These are phyloP conservation scores for Lithodes maja DNA, from an alignment of 2,888 invertebrate genomes.

Conservation along the genomic window DNA sequence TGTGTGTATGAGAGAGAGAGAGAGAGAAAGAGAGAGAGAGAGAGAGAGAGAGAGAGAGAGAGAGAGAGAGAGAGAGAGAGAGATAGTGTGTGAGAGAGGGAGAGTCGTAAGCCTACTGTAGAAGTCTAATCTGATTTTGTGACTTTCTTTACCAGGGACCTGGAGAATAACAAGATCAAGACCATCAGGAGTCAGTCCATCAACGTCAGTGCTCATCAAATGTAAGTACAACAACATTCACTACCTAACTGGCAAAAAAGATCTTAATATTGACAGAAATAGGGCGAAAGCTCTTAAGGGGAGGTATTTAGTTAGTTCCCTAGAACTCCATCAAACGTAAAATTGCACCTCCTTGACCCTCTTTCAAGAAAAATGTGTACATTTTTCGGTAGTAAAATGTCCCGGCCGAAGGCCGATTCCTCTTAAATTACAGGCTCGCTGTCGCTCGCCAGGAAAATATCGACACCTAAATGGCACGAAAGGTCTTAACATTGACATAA, in stretches of 20 bases:
- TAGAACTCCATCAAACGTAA: no score
- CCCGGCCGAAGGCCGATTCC: no score
- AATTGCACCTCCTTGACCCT: no score
- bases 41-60: slow-evolving; percentile 27
- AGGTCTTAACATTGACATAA: no score
- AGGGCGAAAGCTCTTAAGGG: no score
- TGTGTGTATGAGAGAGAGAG: not conserved
- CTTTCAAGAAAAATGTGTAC: no score
- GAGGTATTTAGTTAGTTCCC: no score
- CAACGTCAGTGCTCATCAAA: slow-evolving; percentile 27
- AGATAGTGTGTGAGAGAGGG: not conserved
- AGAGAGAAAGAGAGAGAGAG: slow-evolving; percentile 15
- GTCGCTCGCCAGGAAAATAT: no score
- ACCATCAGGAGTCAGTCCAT: slow-evolving; percentile 3
- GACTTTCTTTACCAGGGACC: slow-evolving; percentile 16
- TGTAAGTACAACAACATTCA: slow-evolving; percentile 29
- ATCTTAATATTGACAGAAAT: no score
- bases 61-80: not conserved
- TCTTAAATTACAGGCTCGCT: no score
- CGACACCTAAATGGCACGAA: no score
- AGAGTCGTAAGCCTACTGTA: not conserved
- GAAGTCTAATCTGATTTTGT: not conserved
- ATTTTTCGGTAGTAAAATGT: no score
- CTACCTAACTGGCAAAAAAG: not conserved
- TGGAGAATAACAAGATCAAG: slow-evolving; percentile 50